These are phyloP conservation scores for Leucoraja erinaceus DNA, from an alignment of 2,113 vertebrate genomes.

Conservation along the genomic window DNA sequence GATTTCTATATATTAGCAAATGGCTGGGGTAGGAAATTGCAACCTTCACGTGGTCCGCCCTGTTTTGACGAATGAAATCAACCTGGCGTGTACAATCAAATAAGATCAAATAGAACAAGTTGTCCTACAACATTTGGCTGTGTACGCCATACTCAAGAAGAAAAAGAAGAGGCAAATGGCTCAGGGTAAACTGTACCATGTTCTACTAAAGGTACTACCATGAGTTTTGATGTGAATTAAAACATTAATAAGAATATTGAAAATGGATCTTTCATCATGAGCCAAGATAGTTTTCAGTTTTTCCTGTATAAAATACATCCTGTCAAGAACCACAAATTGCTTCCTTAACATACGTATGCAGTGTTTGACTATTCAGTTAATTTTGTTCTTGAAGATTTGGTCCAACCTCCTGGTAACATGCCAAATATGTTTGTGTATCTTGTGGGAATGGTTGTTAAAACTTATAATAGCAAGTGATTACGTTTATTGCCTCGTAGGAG, in stretches of 20 bases:
- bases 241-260: background rate
- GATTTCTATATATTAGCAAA: background rate
- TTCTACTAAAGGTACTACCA: background rate
- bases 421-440: background rate
- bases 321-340: background rate
- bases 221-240: background rate
- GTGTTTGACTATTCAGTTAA: background rate
- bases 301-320: background rate
- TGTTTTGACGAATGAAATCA: too few species aligned
- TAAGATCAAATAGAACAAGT: too few species aligned
- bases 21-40: too few species aligned
- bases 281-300: background rate
- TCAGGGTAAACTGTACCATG: background rate
- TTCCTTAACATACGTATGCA: background rate
- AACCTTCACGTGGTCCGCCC: too few species aligned
- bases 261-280: background rate
- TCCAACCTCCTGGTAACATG: background rate
- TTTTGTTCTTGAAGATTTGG: background rate
- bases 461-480: background rate
- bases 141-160: too few species aligned
- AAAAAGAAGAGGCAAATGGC: too few species aligned
- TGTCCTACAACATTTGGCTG: too few species aligned
- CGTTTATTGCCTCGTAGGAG: constrained; percentile 7
- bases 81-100: too few species aligned
- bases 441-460: constrained; percentile 27